A percentile compares a stretch with the other conserved stretches of the same genome.
These are phyloP conservation scores for Lepilemur ruficaudatus DNA, from an alignment of 2,797 vertebrate species.

Conservation along the genomic window DNA sequence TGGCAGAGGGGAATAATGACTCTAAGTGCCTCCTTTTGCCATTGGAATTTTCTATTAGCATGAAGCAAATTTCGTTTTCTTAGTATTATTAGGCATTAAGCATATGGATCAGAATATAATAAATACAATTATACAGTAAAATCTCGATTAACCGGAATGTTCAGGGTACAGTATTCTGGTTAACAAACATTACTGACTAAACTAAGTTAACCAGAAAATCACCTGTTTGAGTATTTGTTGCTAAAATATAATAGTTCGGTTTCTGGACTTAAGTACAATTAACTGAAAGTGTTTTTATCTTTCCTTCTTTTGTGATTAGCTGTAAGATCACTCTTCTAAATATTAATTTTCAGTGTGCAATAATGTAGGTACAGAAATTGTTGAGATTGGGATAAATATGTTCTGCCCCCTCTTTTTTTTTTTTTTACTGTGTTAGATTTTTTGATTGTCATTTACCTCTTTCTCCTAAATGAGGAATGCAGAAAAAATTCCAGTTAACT, in stretches of 20 bases:
- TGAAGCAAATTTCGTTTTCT: slow-evolving; percentile 35
- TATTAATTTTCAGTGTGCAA: slow-evolving; percentile 43
- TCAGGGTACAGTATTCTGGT: slow-evolving; percentile 34
- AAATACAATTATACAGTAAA: slow-evolving; percentile 67
- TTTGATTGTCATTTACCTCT: slow-evolving; percentile 68
- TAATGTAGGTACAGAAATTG: neutral
- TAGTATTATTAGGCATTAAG: neutral
- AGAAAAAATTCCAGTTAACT: slow-evolving; percentile 70
- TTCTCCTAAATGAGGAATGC: slow-evolving; percentile 68
- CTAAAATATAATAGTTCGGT: slow-evolving; percentile 50
- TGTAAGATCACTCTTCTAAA: slow-evolving; percentile 29
- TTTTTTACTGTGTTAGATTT: slow-evolving; percentile 27
- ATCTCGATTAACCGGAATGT: slow-evolving; percentile 66
- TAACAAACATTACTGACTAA: slow-evolving; percentile 26
- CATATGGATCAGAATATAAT: slow-evolving; percentile 29
- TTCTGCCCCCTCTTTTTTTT: neutral
- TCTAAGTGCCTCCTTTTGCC: slow-evolving; percentile 35
- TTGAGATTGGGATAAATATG: slow-evolving; percentile 8
- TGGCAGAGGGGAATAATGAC: neutral
- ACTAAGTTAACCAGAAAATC: slow-evolving; percentile 45
- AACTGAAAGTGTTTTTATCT: slow-evolving; percentile 47
- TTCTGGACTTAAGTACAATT: slow-evolving; percentile 47
- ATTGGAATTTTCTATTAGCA: neutral
- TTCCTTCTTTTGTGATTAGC: slow-evolving; percentile 47
- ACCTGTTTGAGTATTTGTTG: slow-evolving; percentile 18